A percentile compares a stretch with the other conserved stretches of the same genome.
phyloP scores from a whole-genome alignment of 1,140 invertebrate species.

The Camponotus pennsylvanicus region DNA sequence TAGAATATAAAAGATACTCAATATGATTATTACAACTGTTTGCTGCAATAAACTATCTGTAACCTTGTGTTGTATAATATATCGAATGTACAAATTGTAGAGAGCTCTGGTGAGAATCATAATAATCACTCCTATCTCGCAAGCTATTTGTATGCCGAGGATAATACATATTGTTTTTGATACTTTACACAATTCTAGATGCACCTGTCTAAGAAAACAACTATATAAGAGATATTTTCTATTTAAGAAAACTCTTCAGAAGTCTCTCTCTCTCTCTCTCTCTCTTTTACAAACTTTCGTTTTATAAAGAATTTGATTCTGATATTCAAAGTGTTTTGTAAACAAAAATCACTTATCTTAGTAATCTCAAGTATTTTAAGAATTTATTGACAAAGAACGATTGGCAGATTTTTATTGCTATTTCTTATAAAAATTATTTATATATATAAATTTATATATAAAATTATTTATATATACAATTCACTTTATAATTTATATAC shows the following conservation, averaged over 20 bases:
- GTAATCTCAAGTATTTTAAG: background rate
- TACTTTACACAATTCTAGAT: constrained; percentile 59
- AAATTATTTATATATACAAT: background rate
- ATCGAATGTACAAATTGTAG: constrained; percentile 48
- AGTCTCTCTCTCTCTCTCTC: too few relatives aligned
- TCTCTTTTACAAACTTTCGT: too few relatives aligned
- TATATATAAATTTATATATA: background rate
- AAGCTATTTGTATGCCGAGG: constrained; percentile 27
- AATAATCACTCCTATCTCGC: background rate
- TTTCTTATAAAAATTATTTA: constrained; percentile 4
- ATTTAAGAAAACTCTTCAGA: background rate
- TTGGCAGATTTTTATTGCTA: background rate
- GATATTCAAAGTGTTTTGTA: too few relatives aligned
- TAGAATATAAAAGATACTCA: accelerated
- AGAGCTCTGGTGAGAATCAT: background rate
- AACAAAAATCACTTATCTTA: background rate
- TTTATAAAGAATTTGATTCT: background rate
- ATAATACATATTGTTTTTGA: constrained; percentile 24
- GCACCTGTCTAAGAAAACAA: constrained; percentile 50
- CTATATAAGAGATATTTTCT: background rate
- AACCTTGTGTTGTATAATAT: background rate
- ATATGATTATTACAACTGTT: accelerated
- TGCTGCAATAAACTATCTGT: background rate
- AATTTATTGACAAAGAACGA: too few relatives aligned
- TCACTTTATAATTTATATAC: background rate